phyloP scores from a whole-genome alignment of 2,888 invertebrate species.

The Eupithecia abbreviata region DNA sequence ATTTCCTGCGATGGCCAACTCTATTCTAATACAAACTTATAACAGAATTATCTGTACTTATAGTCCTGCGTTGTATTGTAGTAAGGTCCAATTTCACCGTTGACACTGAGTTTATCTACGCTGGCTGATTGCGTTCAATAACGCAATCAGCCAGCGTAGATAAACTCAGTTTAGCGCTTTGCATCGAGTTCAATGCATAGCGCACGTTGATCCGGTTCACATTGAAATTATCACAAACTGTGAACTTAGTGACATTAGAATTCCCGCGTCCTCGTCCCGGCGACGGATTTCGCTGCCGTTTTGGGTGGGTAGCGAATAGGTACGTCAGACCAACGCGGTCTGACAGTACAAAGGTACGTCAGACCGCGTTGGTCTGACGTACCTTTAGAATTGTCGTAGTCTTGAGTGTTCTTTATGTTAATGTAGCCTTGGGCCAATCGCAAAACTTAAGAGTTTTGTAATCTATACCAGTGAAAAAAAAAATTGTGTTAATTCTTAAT shows the following conservation, averaged over 20 bases:
- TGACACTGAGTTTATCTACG: too few relatives aligned
- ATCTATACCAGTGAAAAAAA: neutral
- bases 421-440: constrained; percentile 1
- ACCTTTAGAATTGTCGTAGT: neutral
- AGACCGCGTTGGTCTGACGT: neutral
- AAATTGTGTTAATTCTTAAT: constrained; percentile 8
- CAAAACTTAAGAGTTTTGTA: neutral
- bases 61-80: neutral
- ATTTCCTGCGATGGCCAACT: neutral
- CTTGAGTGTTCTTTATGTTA: neutral
- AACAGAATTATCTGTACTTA: neutral
- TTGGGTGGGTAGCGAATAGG: neutral
- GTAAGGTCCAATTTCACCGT: too few relatives aligned
- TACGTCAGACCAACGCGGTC: too few relatives aligned
- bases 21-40: neutral
- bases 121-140: too few relatives aligned
- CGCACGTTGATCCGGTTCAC: too few relatives aligned
- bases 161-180: too few relatives aligned
- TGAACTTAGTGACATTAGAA: neutral
- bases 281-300: neutral
- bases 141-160: too few relatives aligned
- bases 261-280: neutral
- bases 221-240: too few relatives aligned
- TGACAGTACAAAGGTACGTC: neutral
- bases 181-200: too few relatives aligned